Conservation (phyloP, 2,888 invertebrate species). For the Mongoloraphidia duomilia region DNA sequence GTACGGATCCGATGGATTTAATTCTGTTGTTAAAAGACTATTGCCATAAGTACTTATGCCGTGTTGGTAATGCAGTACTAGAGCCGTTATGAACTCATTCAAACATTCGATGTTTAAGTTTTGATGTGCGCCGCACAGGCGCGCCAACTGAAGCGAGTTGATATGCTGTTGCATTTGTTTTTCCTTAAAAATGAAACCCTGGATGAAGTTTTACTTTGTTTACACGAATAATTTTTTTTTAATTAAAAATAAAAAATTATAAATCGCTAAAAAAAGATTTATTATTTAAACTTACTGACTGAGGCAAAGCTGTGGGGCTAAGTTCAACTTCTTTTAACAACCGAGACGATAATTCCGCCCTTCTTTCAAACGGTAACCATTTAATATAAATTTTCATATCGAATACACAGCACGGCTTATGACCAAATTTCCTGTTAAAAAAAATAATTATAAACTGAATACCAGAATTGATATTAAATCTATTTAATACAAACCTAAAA, state of each 20-base stretch:
- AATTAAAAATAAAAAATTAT: not conserved
- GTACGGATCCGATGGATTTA: constrained; percentile 66
- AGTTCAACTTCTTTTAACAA: constrained; percentile 49
- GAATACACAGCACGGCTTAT: constrained; percentile 72
- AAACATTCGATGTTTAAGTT: constrained; percentile 37
- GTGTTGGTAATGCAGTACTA: constrained; percentile 51
- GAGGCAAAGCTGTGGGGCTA: constrained; percentile 46
- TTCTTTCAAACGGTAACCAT: constrained; percentile 48
- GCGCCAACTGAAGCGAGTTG: constrained; percentile 58
- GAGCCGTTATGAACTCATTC: constrained; percentile 41
- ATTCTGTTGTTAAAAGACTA: constrained; percentile 50
- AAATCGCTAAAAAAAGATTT: not conserved
- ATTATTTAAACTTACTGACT: constrained; percentile 34
- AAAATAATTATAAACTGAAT: not conserved
- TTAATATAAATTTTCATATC: constrained; percentile 66
- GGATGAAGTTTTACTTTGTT: not conserved
- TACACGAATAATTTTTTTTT: too few species aligned
- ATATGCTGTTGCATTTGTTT: constrained; percentile 73
- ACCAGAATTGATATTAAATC: not conserved
- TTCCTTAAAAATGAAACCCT: constrained; percentile 30
- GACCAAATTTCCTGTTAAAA: constrained; percentile 50
- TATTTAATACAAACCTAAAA: constrained; percentile 31
- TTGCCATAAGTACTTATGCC: constrained; percentile 39
- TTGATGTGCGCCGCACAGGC: constrained; percentile 54
- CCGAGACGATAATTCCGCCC: constrained; percentile 40